A percentile compares a stretch with the other conserved stretches of the same genome.
Evolutionary conservation across 2,888 invertebrate genomes (phyloP).

Genomic region (Ophion ellenae): DNA sequence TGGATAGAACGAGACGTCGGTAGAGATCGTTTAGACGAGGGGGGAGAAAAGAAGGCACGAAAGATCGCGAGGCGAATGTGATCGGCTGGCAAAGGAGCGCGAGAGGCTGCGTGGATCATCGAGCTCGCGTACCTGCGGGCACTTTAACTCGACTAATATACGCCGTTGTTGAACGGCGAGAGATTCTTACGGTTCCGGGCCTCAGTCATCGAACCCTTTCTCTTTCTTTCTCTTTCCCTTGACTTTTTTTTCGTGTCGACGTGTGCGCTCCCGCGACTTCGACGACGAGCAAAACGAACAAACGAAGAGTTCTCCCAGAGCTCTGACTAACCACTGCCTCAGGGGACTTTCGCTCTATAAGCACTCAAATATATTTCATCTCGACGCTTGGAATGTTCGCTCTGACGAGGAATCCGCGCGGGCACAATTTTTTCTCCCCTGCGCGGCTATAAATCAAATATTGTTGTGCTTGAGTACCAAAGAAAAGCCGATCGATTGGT

Average conservation of each 20-base stretch:
- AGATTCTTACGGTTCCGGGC: constrained; percentile 55
- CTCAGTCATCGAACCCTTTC: constrained; percentile 67
- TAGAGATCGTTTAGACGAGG: not conserved
- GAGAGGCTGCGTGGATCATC: constrained; percentile 40
- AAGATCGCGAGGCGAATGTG: constrained; percentile 73
- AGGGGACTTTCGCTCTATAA: constrained; percentile 25
- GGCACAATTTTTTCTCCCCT: not conserved
- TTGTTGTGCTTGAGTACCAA: not conserved
- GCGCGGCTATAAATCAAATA: not conserved
- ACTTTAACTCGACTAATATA: not conserved
- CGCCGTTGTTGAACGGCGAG: constrained; percentile 20
- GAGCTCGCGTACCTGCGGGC: constrained; percentile 15
- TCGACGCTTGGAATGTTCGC: not conserved
- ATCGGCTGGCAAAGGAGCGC: constrained; percentile 62
- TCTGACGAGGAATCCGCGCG: constrained; percentile 17
- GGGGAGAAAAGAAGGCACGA: constrained; percentile 68
- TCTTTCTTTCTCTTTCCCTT: constrained; percentile 62
- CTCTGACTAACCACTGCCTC: constrained; percentile 37
- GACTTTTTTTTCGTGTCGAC: constrained; percentile 33
- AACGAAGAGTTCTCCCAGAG: constrained; percentile 53
- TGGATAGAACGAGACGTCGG: not conserved
- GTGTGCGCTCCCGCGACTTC: constrained; percentile 10
- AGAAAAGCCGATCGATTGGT: not conserved
- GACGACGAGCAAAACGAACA: constrained; percentile 17
- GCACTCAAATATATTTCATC: constrained; percentile 15